Evolutionary conservation across 1,140 invertebrate species (phyloP).

Genomic region (Apis florea): DNA sequence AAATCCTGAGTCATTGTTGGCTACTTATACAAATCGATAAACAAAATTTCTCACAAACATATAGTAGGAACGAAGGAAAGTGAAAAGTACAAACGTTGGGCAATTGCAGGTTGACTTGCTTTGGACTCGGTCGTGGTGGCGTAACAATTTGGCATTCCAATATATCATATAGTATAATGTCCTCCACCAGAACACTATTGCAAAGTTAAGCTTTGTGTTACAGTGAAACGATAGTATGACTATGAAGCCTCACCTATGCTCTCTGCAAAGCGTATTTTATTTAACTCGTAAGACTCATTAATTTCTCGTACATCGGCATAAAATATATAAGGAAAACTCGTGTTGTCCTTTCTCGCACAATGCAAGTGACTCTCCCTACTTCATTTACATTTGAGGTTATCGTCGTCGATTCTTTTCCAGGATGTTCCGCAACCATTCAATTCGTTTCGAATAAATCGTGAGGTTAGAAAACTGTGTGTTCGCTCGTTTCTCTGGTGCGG

Average conservation of each 20-base stretch:
- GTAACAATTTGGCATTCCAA: slow-evolving; percentile 79
- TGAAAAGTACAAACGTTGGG: slow-evolving; percentile 76
- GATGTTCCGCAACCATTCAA: slow-evolving; percentile 10
- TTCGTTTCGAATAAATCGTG: background rate
- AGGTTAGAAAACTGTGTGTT: background rate
- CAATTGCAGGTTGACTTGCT: slow-evolving; percentile 70
- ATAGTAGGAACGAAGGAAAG: slow-evolving; percentile 70
- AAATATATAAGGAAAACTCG: slow-evolving; percentile 1
- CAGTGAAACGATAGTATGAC: slow-evolving; percentile 41
- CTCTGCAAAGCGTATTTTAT: slow-evolving; percentile 13
- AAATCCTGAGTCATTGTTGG: slow-evolving; percentile 67
- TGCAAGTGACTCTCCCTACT: background rate
- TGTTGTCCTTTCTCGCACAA: background rate
- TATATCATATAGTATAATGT: slow-evolving; percentile 48
- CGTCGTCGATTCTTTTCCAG: background rate
- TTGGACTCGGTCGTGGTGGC: slow-evolving; percentile 69
- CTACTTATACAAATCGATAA: slow-evolving; percentile 16
- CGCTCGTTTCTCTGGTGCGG: too few relatives aligned
- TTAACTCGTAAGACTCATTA: slow-evolving; percentile 48
- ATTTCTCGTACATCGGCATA: background rate
- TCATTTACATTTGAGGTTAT: slow-evolving; percentile 11
- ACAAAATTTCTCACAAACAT: slow-evolving; percentile 65
- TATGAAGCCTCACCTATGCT: slow-evolving; percentile 46
- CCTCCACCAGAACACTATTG: slow-evolving; percentile 3
- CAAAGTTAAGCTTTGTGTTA: background rate